phyloP scores from a whole-genome alignment of 2,113 vertebrate genomes.

The Gasterosteus nipponicus region DNA sequence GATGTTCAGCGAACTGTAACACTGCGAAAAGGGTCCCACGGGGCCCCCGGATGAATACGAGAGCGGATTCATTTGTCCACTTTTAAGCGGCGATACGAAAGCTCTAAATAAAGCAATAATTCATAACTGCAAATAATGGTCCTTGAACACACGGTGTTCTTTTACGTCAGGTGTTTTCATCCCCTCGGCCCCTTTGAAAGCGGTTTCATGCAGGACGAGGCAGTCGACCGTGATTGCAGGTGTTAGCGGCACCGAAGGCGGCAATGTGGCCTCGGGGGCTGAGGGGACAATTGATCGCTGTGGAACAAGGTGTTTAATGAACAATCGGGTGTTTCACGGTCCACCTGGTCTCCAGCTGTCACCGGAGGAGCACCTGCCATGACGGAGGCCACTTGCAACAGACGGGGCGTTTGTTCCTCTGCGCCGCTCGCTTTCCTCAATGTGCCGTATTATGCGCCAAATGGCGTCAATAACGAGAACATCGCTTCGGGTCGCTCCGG shows the following conservation, averaged over 20 bases:
- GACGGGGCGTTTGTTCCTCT: slow-evolving; percentile 12
- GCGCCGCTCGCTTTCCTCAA: background rate
- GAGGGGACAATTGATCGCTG: slow-evolving; percentile 18
- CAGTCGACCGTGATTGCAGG: slow-evolving; percentile 39
- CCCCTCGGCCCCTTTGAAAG: background rate
- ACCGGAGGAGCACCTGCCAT: slow-evolving; percentile 18
- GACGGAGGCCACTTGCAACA: background rate
- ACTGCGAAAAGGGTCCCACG: background rate
- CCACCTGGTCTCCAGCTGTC: slow-evolving; percentile 46
- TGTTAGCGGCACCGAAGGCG: background rate
- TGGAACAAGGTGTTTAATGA: slow-evolving; percentile 35
- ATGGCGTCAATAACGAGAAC: background rate
- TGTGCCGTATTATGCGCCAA: no score
- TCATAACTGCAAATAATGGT: background rate
- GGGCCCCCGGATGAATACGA: background rate
- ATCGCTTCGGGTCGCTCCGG: background rate
- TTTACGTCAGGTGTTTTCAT: background rate
- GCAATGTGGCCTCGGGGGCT: background rate
- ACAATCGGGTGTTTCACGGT: slow-evolving; percentile 22
- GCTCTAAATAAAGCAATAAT: background rate
- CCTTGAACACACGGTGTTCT: background rate
- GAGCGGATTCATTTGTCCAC: background rate
- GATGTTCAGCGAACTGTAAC: background rate
- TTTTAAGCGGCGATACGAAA: no score
- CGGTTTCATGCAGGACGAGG: background rate